Base-by-base conservation (phyloP, 2,113 vertebrate species). In the pig (Sus scrofa) region DNA sequence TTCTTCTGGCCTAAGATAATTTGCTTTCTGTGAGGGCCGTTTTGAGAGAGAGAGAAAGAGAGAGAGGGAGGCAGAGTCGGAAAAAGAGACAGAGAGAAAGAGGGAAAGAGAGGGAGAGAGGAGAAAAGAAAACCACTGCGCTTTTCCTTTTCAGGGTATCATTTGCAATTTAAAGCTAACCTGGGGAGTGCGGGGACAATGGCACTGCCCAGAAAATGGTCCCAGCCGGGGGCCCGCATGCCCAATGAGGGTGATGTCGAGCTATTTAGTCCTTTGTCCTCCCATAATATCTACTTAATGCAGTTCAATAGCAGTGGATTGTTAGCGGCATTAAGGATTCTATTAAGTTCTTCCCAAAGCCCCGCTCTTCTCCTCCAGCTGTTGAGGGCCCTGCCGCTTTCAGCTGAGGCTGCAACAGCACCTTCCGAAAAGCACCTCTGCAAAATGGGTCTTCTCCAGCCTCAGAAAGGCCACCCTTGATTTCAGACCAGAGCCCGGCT, bases 91-190 rank as follows among this genome's bases (percentile, higher is more conserved):
- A 71, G 19, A 32, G 26, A 11, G 8, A 54, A 22, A 0, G 24
- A 95, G 97, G 98, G 67, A 15, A 11, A 11, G 6, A 56, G 20
- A 44, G 24, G 71, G 30, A 39, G 50, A 34, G 26, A 56, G 26
- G 32, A 89, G 60, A 79, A 94, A 86, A 60, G 70, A 89, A 95
- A 75, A 65, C 32, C 62, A 85, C 87, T 98, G 98, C 98, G 97
- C 98, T 98, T 98, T 98, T 83, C 98, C 95, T 98, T 99, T 99
- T 99, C 99, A 99, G 99, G 98, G 98, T 99, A 99, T 99, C 99
- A 99, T 99, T 99, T 99, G 99, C 99, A 99, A 99, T 99, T 99
- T 99, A 99, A 99, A 99, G 99, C 99, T 99, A 99, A 99, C 99
- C 99, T 99, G 99, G 99, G 99, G 99, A 99, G 99, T 98, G 96